These are phyloP conservation scores for Lasioglossum calceatum DNA, from an alignment of 2,888 invertebrate genomes.

Conservation along the genomic window DNA sequence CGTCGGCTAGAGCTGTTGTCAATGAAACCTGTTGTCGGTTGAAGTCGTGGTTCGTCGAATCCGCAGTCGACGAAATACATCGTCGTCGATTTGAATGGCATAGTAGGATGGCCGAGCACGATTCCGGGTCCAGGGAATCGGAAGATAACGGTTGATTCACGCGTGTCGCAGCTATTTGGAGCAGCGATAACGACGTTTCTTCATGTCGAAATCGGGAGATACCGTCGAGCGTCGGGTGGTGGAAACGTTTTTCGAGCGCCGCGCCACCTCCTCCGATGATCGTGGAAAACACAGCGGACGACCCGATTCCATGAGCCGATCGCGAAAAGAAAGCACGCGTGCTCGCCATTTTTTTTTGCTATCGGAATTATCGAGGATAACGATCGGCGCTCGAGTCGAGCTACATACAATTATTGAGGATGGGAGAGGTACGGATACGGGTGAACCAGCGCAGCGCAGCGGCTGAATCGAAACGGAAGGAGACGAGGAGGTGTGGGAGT, in stretches of 20 bases:
- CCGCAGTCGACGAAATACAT: no score
- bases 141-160: conserved; percentile 47
- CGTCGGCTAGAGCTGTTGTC: no score
- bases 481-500: conserved; percentile 3
- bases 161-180: conserved; percentile 61
- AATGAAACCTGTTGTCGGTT: no score
- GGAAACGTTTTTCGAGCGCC: not conserved
- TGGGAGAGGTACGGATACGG: conserved; percentile 9
- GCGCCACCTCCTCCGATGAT: not conserved
- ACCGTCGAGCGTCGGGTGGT: not conserved
- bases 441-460: not conserved
- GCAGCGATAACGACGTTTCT: conserved; percentile 59
- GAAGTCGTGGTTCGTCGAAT: no score
- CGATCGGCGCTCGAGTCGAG: conserved; percentile 64
- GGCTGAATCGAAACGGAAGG: conserved; percentile 28
- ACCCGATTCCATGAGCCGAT: conserved; percentile 1
- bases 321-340: conserved; percentile 40
- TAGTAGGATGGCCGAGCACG: not conserved
- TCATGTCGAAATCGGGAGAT: conserved; percentile 40
- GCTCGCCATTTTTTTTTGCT: conserved; percentile 24
- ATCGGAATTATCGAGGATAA: conserved; percentile 68
- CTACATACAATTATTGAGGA: conserved; percentile 68
- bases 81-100: no score
- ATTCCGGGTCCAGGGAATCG: conserved; percentile 6
- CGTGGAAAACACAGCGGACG: not conserved